Base-by-base conservation (phyloP, 2,888 invertebrate genomes). In the Pteria penguin region DNA sequence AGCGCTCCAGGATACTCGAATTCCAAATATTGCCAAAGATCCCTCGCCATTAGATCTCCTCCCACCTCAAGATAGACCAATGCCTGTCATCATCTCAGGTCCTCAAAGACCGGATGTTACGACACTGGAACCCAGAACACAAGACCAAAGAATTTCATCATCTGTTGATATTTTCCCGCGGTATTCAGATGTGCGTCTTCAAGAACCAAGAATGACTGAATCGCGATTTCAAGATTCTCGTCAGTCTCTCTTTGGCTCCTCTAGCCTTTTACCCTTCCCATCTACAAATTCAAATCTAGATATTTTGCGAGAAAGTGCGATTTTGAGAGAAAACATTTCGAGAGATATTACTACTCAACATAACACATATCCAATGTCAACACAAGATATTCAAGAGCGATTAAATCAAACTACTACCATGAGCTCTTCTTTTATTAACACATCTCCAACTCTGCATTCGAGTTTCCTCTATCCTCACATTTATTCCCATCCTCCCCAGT, bases 401-500 rank as follows among this genome's bases (percentile, higher is more conserved):
- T 75, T 85, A 57, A 85, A 79, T 62, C 84, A 86, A 1, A 80
- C 83, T n/a, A 82, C 82, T 26, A 79, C 86, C 22, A 75, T 84
- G 61, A 72, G 84, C 73, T 62, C 86, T n/a, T 83, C 88, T 4
- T 85, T 88, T 58, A 88, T 87, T 67, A 83, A 86, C 60, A 85
- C 88, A 3, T 83, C 87, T 29, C 86, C 87, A 14, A 79, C 86
- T n/a, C 78, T 91, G 24, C 87, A 89, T 1, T 80, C 89, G 11
- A 84, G 89, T 31, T 88, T 92, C 71, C 84, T 92, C 22, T 91
- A 91, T 78, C 90, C 91, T 4, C 91, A 90, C 68, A 81, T 91
- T 3, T 89, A 90, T 81, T 81, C 86, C 32, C 84, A 86, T 27
- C 83, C 87, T 45, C 86, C 88, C 45, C 90, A 90, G 75, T 85